Evolutionary conservation across 92 coral and sea anemone genomes (phyloP).

Genomic region (Palythoa heliodiscus): DNA sequence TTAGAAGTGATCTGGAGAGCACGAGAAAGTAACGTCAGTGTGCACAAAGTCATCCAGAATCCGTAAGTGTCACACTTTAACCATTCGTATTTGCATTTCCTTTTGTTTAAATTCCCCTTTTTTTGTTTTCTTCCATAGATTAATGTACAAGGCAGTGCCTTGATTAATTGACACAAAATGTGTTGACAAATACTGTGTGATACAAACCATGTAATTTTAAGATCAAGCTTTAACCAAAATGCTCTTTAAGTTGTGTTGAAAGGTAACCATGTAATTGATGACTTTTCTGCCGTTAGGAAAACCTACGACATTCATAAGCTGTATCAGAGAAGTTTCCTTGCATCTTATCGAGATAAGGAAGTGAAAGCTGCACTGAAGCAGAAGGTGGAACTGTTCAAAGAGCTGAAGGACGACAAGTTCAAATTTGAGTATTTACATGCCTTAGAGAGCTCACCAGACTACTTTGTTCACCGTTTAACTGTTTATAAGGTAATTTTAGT

Average conservation of each 20-base stretch:
- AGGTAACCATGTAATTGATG: background rate
- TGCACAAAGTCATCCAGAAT: constrained; percentile 60
- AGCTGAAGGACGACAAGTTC: constrained; percentile 35
- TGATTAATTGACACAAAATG: too few relatives aligned
- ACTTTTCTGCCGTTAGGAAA: constrained; percentile 33
- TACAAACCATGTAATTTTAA: too few relatives aligned
- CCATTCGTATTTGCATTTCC: background rate
- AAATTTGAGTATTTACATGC: constrained; percentile 54
- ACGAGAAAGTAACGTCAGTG: constrained; percentile 37
- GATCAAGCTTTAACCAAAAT: too few relatives aligned
- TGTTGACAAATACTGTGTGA: too few relatives aligned
- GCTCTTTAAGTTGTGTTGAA: background rate
- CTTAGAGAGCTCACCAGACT: constrained; percentile 66
- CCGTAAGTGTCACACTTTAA: constrained; percentile 62
- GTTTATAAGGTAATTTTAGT: constrained; percentile 58
- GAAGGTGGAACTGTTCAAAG: constrained; percentile 35
- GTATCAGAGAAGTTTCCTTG: constrained; percentile 59
- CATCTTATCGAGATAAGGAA: constrained; percentile 36
- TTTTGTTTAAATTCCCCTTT: background rate
- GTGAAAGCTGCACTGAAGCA: constrained; percentile 54
- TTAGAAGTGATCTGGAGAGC: constrained; percentile 64
- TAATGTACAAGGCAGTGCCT: too few relatives aligned
- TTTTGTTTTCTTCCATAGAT: background rate
- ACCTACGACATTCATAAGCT: constrained; percentile 41
- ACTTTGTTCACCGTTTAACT: constrained; percentile 68